phyloP scores from a whole-genome alignment of 2,113 vertebrate species.

The Gavialis gangeticus region DNA sequence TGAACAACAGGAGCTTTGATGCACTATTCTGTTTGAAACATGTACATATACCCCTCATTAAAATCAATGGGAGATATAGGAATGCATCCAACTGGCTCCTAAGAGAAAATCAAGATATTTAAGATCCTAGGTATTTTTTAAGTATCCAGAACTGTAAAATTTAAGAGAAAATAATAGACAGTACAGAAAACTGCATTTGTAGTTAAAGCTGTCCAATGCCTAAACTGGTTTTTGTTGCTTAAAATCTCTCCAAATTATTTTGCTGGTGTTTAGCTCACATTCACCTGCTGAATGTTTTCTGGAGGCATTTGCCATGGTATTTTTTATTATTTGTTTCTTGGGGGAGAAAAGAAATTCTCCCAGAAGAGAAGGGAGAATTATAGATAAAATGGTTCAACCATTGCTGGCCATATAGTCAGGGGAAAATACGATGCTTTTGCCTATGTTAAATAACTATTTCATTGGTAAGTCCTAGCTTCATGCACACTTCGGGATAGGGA shows the following conservation, averaged over 20 bases:
- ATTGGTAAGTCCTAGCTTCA: not conserved
- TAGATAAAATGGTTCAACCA: not conserved
- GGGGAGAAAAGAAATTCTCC: too few species aligned
- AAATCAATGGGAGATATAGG: accelerated
- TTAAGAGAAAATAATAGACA: not conserved
- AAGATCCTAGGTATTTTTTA: not conserved
- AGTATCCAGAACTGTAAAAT: accelerated
- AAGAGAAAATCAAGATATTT: not conserved
- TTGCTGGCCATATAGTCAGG: not conserved
- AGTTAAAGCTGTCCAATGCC: accelerated
- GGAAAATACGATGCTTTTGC: not conserved
- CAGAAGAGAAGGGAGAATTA: not conserved
- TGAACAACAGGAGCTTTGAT: accelerated
- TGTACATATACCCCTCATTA: accelerated
- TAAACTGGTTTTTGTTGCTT: not conserved
- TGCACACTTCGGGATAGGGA: not conserved
- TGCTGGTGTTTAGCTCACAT: not conserved
- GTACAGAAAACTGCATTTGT: accelerated
- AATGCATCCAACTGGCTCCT: not conserved
- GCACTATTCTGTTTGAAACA: not conserved
- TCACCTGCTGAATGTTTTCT: not conserved
- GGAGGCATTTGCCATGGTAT: not conserved
- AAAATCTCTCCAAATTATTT: not conserved
- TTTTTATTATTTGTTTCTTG: too few species aligned
- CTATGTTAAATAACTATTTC: not conserved